Percentiles rank a stretch among this genome's conserved stretches.
phyloP scores from a whole-genome alignment of 2,113 vertebrate species.

The Myotis lucifugus region DNA sequence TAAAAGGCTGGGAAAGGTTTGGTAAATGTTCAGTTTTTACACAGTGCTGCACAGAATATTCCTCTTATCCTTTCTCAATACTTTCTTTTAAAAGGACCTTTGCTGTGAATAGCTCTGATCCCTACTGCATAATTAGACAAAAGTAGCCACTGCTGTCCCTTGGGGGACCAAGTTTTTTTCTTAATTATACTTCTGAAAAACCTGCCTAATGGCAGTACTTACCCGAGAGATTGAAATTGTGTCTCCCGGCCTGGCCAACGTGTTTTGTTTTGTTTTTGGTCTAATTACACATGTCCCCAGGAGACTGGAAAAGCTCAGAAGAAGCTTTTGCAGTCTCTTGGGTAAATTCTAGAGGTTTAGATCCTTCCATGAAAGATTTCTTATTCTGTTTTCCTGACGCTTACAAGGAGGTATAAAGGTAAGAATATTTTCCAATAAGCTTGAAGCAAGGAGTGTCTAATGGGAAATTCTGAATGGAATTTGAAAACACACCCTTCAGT shows the following conservation, averaged over 20 bases:
- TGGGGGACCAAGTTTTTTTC: constrained; percentile 65
- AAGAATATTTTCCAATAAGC: constrained; percentile 59
- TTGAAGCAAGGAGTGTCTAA: constrained; percentile 45
- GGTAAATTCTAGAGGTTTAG: constrained; percentile 80
- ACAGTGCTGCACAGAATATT: background rate
- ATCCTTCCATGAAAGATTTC: constrained; percentile 75
- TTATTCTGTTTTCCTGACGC: constrained; percentile 79
- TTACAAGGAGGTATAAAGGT: constrained; percentile 68
- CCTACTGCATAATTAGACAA: constrained; percentile 72
- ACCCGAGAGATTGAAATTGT: constrained; percentile 80
- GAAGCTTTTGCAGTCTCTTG: constrained; percentile 82
- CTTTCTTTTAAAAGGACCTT: constrained; percentile 67
- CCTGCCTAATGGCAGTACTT: constrained; percentile 78
- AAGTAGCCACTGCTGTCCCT: constrained; percentile 76
- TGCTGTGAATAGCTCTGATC: constrained; percentile 76
- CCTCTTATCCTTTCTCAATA: background rate
- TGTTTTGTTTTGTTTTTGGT: constrained; percentile 84
- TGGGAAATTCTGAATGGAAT: constrained; percentile 66
- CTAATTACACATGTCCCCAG: constrained; percentile 81
- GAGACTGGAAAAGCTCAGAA: constrained; percentile 78
- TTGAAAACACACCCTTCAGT: constrained; percentile 46
- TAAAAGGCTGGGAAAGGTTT: constrained; percentile 39
- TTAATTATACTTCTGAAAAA: constrained; percentile 82
- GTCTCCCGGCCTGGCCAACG: constrained; percentile 74
- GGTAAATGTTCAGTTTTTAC: background rate